Conservation (phyloP, 2,888 invertebrate species). For the Ophraella communa region DNA sequence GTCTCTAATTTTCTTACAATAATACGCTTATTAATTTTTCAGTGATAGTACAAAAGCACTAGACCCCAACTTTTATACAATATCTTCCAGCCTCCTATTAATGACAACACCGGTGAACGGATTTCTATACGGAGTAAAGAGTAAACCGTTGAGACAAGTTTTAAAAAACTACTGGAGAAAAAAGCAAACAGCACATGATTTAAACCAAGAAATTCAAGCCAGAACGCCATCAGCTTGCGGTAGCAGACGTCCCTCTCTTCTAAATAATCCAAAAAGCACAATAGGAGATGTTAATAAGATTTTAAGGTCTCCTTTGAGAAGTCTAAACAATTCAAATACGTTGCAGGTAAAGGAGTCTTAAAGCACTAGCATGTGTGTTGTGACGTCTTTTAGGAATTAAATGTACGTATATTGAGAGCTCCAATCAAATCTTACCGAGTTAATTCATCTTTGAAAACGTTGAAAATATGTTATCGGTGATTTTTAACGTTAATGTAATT, state of each 20-base stretch:
- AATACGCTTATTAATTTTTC: neutral
- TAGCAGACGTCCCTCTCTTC: conserved; percentile 70
- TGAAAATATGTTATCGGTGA: neutral
- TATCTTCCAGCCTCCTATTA: conserved; percentile 71
- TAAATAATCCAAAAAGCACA: conserved; percentile 2
- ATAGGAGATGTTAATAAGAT: conserved; percentile 15
- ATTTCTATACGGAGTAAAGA: conserved; percentile 79
- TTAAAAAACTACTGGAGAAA: conserved; percentile 81
- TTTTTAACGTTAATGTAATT: neutral
- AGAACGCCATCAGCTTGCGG: conserved; percentile 80
- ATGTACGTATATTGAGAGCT: neutral
- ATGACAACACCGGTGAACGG: conserved; percentile 77
- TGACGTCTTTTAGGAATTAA: too few relatives aligned
- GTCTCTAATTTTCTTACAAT: neutral
- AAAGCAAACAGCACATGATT: conserved; percentile 78
- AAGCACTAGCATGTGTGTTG: too few relatives aligned
- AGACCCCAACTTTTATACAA: conserved; percentile 63
- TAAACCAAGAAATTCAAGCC: conserved; percentile 81
- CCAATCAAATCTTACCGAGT: too few relatives aligned
- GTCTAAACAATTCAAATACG: conserved; percentile 67
- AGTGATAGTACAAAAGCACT: conserved; percentile 35
- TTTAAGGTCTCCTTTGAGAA: neutral
- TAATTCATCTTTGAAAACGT: neutral
- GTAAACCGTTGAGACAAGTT: conserved; percentile 73
- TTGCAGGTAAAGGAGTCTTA: conserved; percentile 57